phyloP scores from a whole-genome alignment of 2,113 vertebrate species.

The Alethe castanea region DNA sequence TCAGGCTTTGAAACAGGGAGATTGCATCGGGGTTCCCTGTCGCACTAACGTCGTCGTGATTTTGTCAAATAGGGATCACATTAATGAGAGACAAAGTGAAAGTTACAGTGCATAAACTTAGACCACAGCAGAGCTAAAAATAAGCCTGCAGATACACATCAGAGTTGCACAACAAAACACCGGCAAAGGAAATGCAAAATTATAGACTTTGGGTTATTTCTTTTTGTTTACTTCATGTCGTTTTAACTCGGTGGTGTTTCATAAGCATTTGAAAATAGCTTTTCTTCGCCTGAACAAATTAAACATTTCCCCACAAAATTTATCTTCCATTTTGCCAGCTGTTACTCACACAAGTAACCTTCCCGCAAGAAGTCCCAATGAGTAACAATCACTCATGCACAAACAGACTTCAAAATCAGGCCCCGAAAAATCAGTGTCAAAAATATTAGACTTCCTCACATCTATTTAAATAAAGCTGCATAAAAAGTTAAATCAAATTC shows the following conservation, averaged over 20 bases:
- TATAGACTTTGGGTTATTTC: background rate
- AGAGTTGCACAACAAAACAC: constrained; percentile 61
- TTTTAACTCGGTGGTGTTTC: constrained; percentile 40
- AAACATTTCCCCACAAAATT: background rate
- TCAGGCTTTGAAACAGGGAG: background rate
- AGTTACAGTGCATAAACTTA: constrained; percentile 63
- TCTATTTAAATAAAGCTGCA: background rate
- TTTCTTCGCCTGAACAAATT: background rate
- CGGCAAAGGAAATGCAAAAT: constrained; percentile 63
- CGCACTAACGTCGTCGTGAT: background rate
- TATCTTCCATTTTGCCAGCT: background rate
- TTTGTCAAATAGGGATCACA: constrained; percentile 25
- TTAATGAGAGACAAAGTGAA: constrained; percentile 70
- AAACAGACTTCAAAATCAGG: background rate
- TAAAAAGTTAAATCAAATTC: background rate
- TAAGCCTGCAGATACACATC: constrained; percentile 34
- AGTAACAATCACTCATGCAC: background rate
- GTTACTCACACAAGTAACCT: background rate
- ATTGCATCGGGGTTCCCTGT: background rate
- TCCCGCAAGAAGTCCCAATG: background rate
- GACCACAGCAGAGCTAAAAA: constrained; percentile 64
- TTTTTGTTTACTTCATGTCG: constrained; percentile 59
- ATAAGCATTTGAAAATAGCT: background rate
- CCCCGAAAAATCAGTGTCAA: background rate
- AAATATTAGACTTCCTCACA: background rate